phyloP scores from a whole-genome alignment of 2,888 invertebrate species.

The Horisme vitalbata region DNA sequence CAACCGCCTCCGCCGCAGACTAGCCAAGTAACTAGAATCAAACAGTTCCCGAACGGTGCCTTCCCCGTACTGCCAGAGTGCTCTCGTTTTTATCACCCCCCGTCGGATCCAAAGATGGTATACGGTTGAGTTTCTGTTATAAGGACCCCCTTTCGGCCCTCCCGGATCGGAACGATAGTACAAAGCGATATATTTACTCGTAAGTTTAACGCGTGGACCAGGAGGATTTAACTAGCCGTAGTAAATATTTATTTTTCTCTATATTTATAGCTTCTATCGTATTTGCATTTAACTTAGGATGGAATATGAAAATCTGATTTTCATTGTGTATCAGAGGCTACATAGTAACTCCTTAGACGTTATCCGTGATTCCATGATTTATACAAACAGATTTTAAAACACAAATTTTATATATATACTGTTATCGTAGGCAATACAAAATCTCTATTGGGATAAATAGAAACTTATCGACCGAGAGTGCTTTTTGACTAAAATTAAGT shows the following conservation, averaged over 20 bases:
- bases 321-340: constrained; percentile 44
- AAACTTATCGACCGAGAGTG: constrained; percentile 63
- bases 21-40: constrained; percentile 58
- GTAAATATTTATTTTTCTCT: constrained; percentile 74
- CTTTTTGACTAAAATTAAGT: constrained; percentile 66
- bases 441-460: constrained; percentile 40
- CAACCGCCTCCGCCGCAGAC: constrained; percentile 68
- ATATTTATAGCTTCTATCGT: constrained; percentile 66
- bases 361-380: constrained; percentile 22
- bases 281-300: constrained; percentile 70
- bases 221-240: constrained; percentile 66
- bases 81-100: constrained; percentile 39
- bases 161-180: constrained; percentile 64
- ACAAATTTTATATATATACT: constrained; percentile 22
- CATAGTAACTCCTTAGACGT: constrained; percentile 26
- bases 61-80: constrained; percentile 53
- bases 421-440: constrained; percentile 27
- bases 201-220: constrained; percentile 77
- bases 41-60: constrained; percentile 42
- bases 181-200: constrained; percentile 74
- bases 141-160: constrained; percentile 20
- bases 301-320: constrained; percentile 67
- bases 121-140: constrained; percentile 68
- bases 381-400: constrained; percentile 29
- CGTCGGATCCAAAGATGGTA: constrained; percentile 68